Evolutionary conservation across 2,888 invertebrate species (phyloP).

Genomic region (Fragum sueziense): DNA sequence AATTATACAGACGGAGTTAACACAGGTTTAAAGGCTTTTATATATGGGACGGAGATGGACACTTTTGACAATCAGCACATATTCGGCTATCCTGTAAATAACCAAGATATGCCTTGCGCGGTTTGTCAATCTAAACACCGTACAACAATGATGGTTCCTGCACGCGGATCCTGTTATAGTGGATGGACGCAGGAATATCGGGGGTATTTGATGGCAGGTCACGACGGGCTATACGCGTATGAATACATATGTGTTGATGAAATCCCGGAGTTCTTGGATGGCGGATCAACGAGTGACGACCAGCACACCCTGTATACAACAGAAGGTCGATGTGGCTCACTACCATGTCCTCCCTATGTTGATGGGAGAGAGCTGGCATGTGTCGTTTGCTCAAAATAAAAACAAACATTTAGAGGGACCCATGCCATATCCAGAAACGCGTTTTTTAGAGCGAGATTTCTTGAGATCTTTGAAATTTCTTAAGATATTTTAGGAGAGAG

Average conservation of each 20-base stretch:
- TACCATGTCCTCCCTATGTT: slow-evolving; percentile 63
- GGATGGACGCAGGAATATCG: background rate
- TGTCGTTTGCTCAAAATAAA: slow-evolving; percentile 58
- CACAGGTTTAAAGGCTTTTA: background rate
- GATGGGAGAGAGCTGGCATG: slow-evolving; percentile 60
- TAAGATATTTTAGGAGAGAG: no score
- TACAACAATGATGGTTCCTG: background rate
- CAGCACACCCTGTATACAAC: slow-evolving; percentile 55
- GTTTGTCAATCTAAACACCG: slow-evolving; percentile 26
- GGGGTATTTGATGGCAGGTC: background rate
- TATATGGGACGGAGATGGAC: background rate
- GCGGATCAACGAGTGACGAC: slow-evolving; percentile 39
- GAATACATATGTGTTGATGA: slow-evolving; percentile 60
- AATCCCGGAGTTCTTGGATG: slow-evolving; percentile 42
- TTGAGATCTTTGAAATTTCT: no score
- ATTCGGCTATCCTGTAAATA: background rate
- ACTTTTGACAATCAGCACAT: slow-evolving; percentile 2
- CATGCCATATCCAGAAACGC: no score
- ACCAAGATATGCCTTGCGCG: slow-evolving; percentile 43
- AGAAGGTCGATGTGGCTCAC: slow-evolving; percentile 60
- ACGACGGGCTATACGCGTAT: background rate
- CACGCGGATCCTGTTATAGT: background rate
- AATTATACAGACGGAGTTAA: slow-evolving; percentile 20
- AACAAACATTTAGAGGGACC: no score
- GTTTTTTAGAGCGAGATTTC: no score